Base-by-base conservation (phyloP, 2,113 vertebrate genomes). In the Orycteropus afer region DNA sequence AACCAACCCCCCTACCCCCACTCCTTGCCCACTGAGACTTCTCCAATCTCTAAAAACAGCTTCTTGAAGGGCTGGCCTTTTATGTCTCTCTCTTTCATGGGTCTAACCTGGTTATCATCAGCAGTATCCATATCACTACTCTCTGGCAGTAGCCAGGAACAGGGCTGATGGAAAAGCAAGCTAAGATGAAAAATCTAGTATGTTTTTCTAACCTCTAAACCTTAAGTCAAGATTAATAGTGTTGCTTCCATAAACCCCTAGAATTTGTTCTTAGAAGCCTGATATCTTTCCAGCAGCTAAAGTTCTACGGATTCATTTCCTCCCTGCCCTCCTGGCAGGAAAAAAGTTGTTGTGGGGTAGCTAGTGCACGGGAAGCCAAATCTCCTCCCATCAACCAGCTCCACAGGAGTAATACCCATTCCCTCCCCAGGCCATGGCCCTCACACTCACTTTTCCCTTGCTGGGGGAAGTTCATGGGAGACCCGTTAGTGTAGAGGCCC, bases 371-470 rank as follows among this genome's bases (percentile, higher is more conserved):
- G n/a, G 20, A 8, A 89, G 17, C 29, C 84, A 85, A 89, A 89
- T 59, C 51, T 84, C 71, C 37, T 86, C 80, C 80, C 80, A 55
- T 78, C 51, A 82, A 67, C 12, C 78, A 90, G 74, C 63, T 94
- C 85, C 76, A 69, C 83, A 96, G 85, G 57, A 91, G 89, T 49
- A 13, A 89, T 77, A 51, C n/a, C 97, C 82, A 80, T 32, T 83
- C 96, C 93, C 95, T 67, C 81, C 96, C 95, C 95, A 93, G 69
- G 57, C 78, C 93, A 77, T 45, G 51, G 51, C 79, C 6, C 25
- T 95, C 59, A 87, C 96, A 98, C 99, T 99, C 88, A 99, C 99
- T 99, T 98, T 99, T 99, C 98, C 99, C 99, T 98, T 99, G 99
- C 34, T 98, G 99, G 97, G 99, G 98, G 98, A 99, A 99, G 99